These are phyloP conservation scores for Drosophila cardini DNA, from an alignment of 1,140 invertebrate genomes.

Conservation along the genomic window DNA sequence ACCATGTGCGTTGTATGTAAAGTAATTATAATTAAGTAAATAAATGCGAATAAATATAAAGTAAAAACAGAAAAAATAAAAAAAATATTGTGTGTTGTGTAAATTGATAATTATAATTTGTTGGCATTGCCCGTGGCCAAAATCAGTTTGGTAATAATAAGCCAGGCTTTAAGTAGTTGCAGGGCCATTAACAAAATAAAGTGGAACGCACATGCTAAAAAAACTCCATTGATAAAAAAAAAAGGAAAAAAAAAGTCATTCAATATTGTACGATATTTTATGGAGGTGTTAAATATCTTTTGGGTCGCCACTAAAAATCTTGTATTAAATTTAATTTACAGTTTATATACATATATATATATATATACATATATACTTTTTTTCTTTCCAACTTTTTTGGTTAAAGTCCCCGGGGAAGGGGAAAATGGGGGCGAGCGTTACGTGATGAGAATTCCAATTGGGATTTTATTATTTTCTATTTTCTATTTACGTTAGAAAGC, in stretches of 20 bases:
- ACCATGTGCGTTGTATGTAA: constrained; percentile 18
- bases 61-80: neutral
- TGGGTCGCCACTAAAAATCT: neutral
- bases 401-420: constrained; percentile 13
- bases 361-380: neutral
- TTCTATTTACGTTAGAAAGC: constrained; percentile 62
- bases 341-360: neutral
- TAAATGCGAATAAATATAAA: constrained; percentile 30
- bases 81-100: constrained; percentile 36
- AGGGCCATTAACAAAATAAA: constrained; percentile 23
- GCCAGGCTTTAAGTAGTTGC: constrained; percentile 11
- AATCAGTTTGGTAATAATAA: constrained; percentile 10
- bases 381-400: constrained; percentile 20
- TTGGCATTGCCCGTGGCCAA: constrained; percentile 31
- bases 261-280: constrained; percentile 21
- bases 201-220: constrained; percentile 32
- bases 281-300: constrained; percentile 30
- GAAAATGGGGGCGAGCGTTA: constrained; percentile 63
- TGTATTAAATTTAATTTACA: constrained; percentile 2
- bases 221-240: no score
- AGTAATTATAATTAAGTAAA: constrained; percentile 42
- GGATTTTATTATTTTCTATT: constrained; percentile 34
- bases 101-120: constrained; percentile 52
- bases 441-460: constrained; percentile 61
- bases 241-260: no score